Evolutionary conservation across 2,113 vertebrate genomes (phyloP).

Genomic region (Trachemys scripta): DNA sequence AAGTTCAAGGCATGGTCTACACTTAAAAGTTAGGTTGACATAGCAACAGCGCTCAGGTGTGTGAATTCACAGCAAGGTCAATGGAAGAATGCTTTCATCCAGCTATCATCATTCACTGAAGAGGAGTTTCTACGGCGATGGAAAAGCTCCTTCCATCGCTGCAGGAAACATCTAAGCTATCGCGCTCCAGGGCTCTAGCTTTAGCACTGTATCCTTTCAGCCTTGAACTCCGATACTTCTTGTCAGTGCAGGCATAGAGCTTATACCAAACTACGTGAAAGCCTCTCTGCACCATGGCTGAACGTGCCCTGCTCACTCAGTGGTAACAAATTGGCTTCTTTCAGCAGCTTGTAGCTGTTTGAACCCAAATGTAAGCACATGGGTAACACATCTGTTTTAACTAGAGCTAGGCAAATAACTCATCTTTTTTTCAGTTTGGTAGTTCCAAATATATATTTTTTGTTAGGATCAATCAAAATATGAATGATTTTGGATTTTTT

Average conservation of each 20-base stretch:
- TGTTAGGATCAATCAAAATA: too few relatives aligned
- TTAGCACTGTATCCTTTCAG: not conserved
- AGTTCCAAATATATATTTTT: too few relatives aligned
- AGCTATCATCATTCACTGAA: too few relatives aligned
- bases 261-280: not conserved
- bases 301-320: accelerated
- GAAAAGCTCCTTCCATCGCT: too few relatives aligned
- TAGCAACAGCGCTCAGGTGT: not conserved
- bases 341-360: not conserved
- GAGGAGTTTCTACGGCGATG: too few relatives aligned
- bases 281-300: not conserved
- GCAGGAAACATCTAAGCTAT: too few relatives aligned
- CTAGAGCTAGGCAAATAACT: too few relatives aligned
- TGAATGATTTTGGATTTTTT: too few relatives aligned
- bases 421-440: too few relatives aligned
- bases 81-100: too few relatives aligned
- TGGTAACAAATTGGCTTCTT: not conserved
- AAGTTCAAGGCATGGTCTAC: not conserved
- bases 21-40: not conserved
- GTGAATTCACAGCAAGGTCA: not conserved
- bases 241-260: not conserved
- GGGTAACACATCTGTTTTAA: not conserved
- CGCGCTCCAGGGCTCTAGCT: too few relatives aligned
- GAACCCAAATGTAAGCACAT: not conserved
- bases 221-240: not conserved